phyloP scores from a whole-genome alignment of 2,888 invertebrate species.

The Rhopalosiphum nymphaeae region DNA sequence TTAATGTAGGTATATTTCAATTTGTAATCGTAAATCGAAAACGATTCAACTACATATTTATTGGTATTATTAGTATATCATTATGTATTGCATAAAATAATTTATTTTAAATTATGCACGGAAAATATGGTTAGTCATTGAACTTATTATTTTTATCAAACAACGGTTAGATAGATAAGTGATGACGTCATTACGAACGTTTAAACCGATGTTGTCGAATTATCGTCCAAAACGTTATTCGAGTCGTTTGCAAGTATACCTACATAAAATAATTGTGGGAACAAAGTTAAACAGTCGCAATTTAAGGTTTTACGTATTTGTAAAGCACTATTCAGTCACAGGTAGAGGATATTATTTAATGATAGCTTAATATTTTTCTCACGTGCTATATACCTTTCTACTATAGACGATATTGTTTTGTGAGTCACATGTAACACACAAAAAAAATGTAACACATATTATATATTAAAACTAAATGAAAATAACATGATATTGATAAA shows the following conservation, averaged over 20 bases:
- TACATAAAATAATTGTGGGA: not conserved
- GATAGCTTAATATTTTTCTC: conserved; percentile 3
- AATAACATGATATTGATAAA: not conserved
- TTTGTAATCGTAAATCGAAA: not conserved
- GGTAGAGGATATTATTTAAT: not conserved
- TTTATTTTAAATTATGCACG: not conserved
- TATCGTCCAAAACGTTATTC: not conserved
- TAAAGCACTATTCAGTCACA: not conserved
- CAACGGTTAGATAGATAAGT: not conserved
- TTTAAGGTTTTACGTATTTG: not conserved
- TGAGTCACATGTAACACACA: not conserved
- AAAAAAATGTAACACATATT: not conserved
- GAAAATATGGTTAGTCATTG: not conserved
- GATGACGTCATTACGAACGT: not conserved
- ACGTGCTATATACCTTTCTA: conserved; percentile 16
- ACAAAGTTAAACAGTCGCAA: not conserved
- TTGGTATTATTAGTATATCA: not conserved
- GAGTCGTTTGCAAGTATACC: not conserved
- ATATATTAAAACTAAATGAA: not conserved
- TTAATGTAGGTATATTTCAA: not conserved
- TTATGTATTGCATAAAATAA: not conserved
- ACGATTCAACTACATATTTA: not conserved
- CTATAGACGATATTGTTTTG: not conserved
- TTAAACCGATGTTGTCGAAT: not conserved
- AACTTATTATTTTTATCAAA: not conserved